These are phyloP conservation scores for Strongylocentrotus purpuratus DNA, from an alignment of 35 echinoderm and acorn worm species.

Conservation along the genomic window DNA sequence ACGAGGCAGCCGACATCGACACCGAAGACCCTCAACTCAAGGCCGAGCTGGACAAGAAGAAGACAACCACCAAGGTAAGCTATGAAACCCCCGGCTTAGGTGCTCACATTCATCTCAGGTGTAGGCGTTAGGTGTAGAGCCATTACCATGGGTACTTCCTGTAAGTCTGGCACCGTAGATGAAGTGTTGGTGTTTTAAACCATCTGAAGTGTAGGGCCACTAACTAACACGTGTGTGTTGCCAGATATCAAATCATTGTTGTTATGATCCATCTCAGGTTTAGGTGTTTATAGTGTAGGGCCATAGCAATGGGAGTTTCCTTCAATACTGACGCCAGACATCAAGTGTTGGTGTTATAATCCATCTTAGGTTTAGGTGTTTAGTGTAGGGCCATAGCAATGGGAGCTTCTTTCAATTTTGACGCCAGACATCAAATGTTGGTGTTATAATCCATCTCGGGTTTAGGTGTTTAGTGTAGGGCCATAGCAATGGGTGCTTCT, in stretches of 20 bases:
- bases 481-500: not conserved
- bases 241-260: not conserved
- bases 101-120: not conserved
- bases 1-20: slow-evolving; percentile 94
- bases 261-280: not conserved
- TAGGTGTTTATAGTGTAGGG: not conserved
- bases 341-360: not conserved
- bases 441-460: not conserved
- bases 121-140: not conserved
- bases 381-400: not conserved
- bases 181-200: not conserved
- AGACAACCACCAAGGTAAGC: not conserved
- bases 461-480: not conserved
- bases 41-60: slow-evolving; percentile 69
- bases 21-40: slow-evolving; percentile 76
- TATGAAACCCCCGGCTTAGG: not conserved
- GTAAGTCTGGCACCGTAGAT: not conserved
- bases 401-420: not conserved
- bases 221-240: not conserved
- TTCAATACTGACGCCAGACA: not conserved
- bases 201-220: not conserved
- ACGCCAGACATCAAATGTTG: not conserved
- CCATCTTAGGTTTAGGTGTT: not conserved
- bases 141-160: not conserved
- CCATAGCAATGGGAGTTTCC: not conserved